Percentiles rank a stretch among this genome's conserved stretches.
phyloP scores from a whole-genome alignment of 2,888 invertebrate species.

The Lepas anatifera region DNA sequence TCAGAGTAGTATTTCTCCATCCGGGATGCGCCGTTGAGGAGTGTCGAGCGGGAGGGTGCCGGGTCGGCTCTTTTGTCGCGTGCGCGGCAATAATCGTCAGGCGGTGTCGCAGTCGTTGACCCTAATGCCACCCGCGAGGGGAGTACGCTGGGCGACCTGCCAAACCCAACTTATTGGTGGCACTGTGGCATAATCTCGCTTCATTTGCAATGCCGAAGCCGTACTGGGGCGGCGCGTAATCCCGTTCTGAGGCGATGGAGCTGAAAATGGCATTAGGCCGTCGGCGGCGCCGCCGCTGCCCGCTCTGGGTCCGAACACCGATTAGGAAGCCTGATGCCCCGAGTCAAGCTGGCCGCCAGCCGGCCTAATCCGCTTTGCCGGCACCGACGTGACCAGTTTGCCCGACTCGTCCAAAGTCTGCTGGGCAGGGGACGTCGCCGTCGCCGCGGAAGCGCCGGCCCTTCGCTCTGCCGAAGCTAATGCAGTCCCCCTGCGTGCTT shows the following conservation, averaged over 20 bases:
- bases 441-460: no score
- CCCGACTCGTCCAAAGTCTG: no score
- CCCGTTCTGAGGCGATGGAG: background rate
- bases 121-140: background rate
- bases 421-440: no score
- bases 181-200: conserved; percentile 7
- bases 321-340: background rate
- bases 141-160: background rate
- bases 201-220: conserved; percentile 15
- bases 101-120: background rate
- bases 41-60: no score
- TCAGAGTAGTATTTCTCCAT: no score
- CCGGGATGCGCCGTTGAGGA: no score
- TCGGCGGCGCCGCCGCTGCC: background rate
- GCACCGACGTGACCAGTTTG: background rate
- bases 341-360: background rate
- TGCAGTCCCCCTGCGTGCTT: no score
- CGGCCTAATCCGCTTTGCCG: background rate
- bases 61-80: no score
- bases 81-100: no score
- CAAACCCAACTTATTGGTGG: conserved; percentile 2
- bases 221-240: conserved; percentile 1
- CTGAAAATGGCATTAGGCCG: conserved; percentile 10
- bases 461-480: no score
- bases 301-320: background rate